Percentiles rank a stretch among this genome's conserved stretches.
Evolutionary conservation across 2,888 invertebrate species (phyloP).

Genomic region (Notocelia uddmanniana): DNA sequence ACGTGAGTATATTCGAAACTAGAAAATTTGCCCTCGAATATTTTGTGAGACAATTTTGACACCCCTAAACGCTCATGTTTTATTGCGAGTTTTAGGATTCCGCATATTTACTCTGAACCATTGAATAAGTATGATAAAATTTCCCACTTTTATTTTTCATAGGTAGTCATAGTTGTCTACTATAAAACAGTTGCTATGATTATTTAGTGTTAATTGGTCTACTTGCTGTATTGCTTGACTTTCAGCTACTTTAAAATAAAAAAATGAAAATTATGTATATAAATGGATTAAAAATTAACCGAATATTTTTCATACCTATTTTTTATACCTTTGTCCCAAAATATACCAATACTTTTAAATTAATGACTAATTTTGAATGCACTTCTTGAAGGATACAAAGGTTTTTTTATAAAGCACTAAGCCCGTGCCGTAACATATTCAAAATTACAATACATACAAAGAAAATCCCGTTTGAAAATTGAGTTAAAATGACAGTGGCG

Average conservation of each 20-base stretch:
- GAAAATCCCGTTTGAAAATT: constrained; percentile 74
- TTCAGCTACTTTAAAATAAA: background rate
- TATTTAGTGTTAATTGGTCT: background rate
- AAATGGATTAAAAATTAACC: background rate
- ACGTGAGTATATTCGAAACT: constrained; percentile 75
- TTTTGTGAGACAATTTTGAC: constrained; percentile 73
- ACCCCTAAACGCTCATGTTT: constrained; percentile 77
- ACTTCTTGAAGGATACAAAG: background rate
- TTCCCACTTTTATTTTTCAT: constrained; percentile 4
- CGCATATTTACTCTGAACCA: constrained; percentile 22
- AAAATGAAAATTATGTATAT: background rate
- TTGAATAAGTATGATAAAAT: background rate
- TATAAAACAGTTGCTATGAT: background rate
- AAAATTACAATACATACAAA: constrained; percentile 74
- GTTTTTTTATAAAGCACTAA: background rate
- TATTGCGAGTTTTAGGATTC: constrained; percentile 58
- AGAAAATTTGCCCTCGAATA: constrained; percentile 67
- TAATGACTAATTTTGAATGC: background rate
- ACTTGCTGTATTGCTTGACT: background rate
- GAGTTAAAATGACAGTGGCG: constrained; percentile 86
- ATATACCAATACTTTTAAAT: background rate
- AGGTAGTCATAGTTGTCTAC: no score
- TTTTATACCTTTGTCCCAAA: no score
- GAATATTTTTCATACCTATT: background rate
- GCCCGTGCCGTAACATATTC: constrained; percentile 9